These are phyloP conservation scores for Ceratosolen solmsi DNA, from an alignment of 1,140 invertebrate genomes.

Conservation along the genomic window DNA sequence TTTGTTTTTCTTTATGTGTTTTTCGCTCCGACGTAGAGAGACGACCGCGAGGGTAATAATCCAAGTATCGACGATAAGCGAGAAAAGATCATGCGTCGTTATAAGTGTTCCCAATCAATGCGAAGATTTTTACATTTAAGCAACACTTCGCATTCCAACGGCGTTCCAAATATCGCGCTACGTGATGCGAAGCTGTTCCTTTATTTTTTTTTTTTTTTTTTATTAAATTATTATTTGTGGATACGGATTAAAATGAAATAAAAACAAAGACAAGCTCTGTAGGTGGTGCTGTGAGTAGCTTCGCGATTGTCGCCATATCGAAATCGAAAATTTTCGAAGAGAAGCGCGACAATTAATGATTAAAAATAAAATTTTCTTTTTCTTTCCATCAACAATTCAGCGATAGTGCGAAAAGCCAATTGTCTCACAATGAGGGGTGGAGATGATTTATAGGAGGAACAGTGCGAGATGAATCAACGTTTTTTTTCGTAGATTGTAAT, in stretches of 20 bases:
- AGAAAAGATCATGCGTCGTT: constrained; percentile 46
- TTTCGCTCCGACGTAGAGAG: constrained; percentile 30
- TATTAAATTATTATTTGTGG: constrained; percentile 47
- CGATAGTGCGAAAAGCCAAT: constrained; percentile 12
- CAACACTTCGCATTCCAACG: constrained; percentile 7
- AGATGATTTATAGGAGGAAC: constrained; percentile 7
- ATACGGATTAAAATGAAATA: constrained; percentile 34
- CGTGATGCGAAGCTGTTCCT: constrained; percentile 16
- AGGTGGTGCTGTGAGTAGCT: constrained; percentile 26
- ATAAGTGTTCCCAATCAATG: constrained; percentile 43
- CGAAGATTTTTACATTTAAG: constrained; percentile 43
- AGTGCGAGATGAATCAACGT: constrained; percentile 26
- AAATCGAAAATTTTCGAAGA: constrained; percentile 28
- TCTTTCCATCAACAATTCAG: constrained; percentile 31
- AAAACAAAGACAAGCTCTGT: constrained; percentile 27
- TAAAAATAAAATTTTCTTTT: constrained; percentile 32
- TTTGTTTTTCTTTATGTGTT: constrained; percentile 21
- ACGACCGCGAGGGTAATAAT: constrained; percentile 32
- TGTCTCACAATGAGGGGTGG: background rate
- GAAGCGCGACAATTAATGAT: background rate
- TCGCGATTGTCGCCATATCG: constrained; percentile 10
- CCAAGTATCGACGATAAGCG: constrained; percentile 21
- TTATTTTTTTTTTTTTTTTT: constrained; percentile 40
- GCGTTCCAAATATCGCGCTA: constrained; percentile 21
- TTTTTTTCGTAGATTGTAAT: constrained; percentile 35